phyloP scores from a whole-genome alignment of 2,797 vertebrate species.

The Linurgus olivaceus region DNA sequence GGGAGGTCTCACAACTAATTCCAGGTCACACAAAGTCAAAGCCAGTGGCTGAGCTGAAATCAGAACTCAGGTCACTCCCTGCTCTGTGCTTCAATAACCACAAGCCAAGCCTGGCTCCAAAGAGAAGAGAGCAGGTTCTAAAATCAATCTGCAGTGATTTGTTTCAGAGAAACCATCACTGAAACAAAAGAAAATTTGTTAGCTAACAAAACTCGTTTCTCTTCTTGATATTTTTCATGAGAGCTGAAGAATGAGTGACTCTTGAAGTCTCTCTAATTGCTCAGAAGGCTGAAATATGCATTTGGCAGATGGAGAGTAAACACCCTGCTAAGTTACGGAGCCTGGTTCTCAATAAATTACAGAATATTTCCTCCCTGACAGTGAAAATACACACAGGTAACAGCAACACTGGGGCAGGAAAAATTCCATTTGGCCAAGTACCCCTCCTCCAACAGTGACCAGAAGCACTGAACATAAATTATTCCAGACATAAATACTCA shows the following conservation, averaged over 20 bases:
- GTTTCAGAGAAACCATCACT: neutral
- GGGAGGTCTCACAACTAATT: neutral
- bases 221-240: neutral
- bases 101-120: slow-evolving; percentile 9
- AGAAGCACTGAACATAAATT: neutral
- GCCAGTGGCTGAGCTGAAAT: neutral
- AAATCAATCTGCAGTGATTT: slow-evolving; percentile 33
- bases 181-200: neutral
- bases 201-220: neutral
- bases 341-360: neutral
- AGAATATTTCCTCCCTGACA: neutral
- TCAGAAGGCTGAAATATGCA: neutral
- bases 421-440: neutral
- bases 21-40: slow-evolving; percentile 39
- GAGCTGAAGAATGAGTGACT: neutral
- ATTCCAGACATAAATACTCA: neutral
- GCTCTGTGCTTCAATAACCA: neutral
- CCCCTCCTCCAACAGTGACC: neutral
- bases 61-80: neutral
- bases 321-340: neutral
- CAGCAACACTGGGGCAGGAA: neutral
- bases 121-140: neutral
- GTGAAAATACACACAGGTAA: neutral
- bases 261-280: neutral
- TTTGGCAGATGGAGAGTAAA: neutral